Evolutionary conservation across 2,888 invertebrate genomes (phyloP), one percentile per base, ranked within the genome.

Genomic region (Leptura quadrifasciata): DNA sequence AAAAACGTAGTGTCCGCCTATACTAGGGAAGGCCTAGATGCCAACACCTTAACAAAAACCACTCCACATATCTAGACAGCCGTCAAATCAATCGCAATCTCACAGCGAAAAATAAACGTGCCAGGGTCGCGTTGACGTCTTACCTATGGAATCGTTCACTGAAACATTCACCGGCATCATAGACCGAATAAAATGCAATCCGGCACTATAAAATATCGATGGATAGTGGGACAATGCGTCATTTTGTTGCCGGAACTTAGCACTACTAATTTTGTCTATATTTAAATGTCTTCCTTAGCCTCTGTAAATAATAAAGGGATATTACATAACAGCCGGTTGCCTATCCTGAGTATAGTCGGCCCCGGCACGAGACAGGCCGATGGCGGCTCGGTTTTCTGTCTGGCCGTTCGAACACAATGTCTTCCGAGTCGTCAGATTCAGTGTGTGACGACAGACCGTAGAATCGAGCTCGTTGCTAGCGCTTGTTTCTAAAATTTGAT

Each of bases 261-360:
- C 81, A 80, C 79, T 78, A 80, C 79, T 77, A 79, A 82, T 83
- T 84, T 82, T 81, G 82, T 84, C 84, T 84, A 84, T 80, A 85
- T 84, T 85, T 84, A 84, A 84, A 84, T 83, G 83, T 84, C 84
- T 72, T 72, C 80, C 80, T 81, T 85, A 83, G 84, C 83, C 75
- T 83, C 83, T 83, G 84, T 85, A 85, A 85, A 85, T 85, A 86
- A 85, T 85, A 84, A 84, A 83, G 85, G 85, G 84, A 84, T 84
- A 86, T 87, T 87, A 86, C 86, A 84, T 87, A 87, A 87, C 83
- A 82, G 84, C 80, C 84, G 84, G 86, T 86, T 84, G 86, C 85
- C 85, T 85, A 85, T 83, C 82, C 84, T 84, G 85, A 72, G 78
- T 54, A 68, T 72, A 65, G 55, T 57, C 73, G 75, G 57, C 64